Base-by-base conservation (phyloP, 2,797 vertebrate genomes). In the Hephaestus fuliginosus region DNA sequence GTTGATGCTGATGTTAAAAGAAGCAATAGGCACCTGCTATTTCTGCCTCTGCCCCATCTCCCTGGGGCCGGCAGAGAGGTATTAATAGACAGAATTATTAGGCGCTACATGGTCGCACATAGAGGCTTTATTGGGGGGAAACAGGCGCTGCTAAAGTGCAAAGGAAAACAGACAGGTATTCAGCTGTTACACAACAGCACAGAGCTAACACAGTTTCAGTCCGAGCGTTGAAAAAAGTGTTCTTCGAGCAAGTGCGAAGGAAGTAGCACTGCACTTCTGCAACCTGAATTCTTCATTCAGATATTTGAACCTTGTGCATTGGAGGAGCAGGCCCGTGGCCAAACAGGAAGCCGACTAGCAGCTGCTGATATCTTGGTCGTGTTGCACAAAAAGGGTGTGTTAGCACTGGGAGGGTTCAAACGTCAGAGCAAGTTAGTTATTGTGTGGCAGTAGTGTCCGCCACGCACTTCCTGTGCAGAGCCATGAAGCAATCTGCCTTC, bases 1-100 rank as follows among this genome's bases (percentile, higher is more conserved):
- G 95, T 96, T 97, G 97, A 97, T 98, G 96, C 96, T 97, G 96
- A 96, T 97, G 97, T 96, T 96, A 96, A 96, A 96, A 96, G 94
- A 96, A 96, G 96, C 96, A 96, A 95, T 95, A 93, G 96, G 95
- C 95, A 97, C 96, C 93, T 97, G 97, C 97, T 98, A 98, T 98
- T 98, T 97, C 94, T 95, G 94, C 96, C 86, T 89, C 95, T 94
- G 91, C 92, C 70, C 86, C 92, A 86, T 93, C 93, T 95, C 94
- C 93, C 86, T 20, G 18, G 70, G 87, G 87, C 70, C 33, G n/a
- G 75, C 73, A 69, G 74, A 70, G 84, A 81, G 84, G 84, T 95
- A 96, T 95, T 95, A 94, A 97, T 98, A 97, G 97, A 96, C 92
- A 92, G 85, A 94, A 69, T 92, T 93, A 92, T 95, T 92, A 91